These are phyloP conservation scores for Sarcophaga variegata DNA, from an alignment of 2,888 invertebrate species.

Conservation along the genomic window DNA sequence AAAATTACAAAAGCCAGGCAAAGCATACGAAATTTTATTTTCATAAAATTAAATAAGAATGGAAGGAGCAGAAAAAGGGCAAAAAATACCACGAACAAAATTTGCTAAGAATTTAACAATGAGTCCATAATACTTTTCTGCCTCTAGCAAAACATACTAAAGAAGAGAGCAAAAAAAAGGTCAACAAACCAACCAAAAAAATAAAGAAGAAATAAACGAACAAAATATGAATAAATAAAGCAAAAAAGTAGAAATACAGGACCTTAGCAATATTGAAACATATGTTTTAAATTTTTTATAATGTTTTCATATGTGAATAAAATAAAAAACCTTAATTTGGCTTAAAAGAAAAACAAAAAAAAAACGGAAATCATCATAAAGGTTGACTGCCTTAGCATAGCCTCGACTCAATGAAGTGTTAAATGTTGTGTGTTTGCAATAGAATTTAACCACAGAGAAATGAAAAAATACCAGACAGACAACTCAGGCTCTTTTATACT, in stretches of 20 bases:
- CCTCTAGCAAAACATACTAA: not conserved
- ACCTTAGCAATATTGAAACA: conserved; percentile 13
- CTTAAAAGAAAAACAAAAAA: not conserved
- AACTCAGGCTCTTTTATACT: not conserved
- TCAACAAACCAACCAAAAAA: not conserved
- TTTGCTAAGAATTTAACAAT: too few species aligned
- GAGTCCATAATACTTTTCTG: not conserved
- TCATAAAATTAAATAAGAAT: conserved; percentile 49
- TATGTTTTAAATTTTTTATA: conserved; percentile 9
- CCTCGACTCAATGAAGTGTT: conserved; percentile 67
- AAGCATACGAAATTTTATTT: conserved; percentile 17
- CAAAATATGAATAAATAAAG: conserved; percentile 14
- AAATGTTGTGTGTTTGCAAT: conserved; percentile 63
- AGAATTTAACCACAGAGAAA: conserved; percentile 45
- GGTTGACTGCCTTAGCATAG: conserved; percentile 16
- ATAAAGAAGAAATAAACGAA: not conserved
- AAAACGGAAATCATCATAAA: not conserved
- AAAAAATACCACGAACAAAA: too few species aligned
- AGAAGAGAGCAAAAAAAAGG: not conserved
- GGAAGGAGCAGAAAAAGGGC: not conserved
- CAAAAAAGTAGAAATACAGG: not conserved
- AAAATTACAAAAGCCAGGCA: not conserved
- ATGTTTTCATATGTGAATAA: conserved; percentile 16
- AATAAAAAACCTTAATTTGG: conserved; percentile 17
- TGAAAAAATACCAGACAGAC: not conserved